phyloP scores from a whole-genome alignment of 2,888 invertebrate species.

The Drosophila borborema region DNA sequence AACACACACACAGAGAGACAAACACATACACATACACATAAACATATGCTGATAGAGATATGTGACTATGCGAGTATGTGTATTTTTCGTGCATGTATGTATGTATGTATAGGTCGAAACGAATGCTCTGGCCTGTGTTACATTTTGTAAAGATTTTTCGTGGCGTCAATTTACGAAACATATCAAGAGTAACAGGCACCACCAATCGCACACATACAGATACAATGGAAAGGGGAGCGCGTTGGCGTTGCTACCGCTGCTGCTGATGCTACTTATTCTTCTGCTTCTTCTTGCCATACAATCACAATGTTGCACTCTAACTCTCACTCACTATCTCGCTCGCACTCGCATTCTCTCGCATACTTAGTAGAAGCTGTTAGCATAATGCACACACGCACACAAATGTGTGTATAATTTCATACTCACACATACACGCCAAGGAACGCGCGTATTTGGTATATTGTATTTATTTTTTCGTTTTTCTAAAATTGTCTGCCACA shows the following conservation, averaged over 20 bases:
- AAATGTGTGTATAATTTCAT: slow-evolving; percentile 36
- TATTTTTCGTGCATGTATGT: slow-evolving; percentile 47
- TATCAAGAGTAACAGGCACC: slow-evolving; percentile 55
- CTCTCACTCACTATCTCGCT: slow-evolving; percentile 61
- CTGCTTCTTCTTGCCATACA: slow-evolving; percentile 59
- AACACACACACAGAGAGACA: background rate
- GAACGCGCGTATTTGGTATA: slow-evolving; percentile 57
- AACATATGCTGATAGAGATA: slow-evolving; percentile 11
- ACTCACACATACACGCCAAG: slow-evolving; percentile 51
- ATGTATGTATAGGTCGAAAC: slow-evolving; percentile 54
- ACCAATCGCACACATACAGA: slow-evolving; percentile 39
- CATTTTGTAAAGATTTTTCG: slow-evolving; percentile 53
- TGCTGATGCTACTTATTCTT: slow-evolving; percentile 26
- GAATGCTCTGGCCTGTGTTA: slow-evolving; percentile 38
- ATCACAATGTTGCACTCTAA: slow-evolving; percentile 64
- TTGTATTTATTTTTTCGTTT: slow-evolving; percentile 47
- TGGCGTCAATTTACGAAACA: slow-evolving; percentile 57
- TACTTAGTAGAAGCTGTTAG: slow-evolving; percentile 61
- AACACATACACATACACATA: background rate
- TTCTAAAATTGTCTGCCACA: slow-evolving; percentile 57
- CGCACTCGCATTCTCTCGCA: slow-evolving; percentile 32
- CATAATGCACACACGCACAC: slow-evolving; percentile 64
- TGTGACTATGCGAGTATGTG: slow-evolving; percentile 19
- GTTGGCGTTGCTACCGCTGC: slow-evolving; percentile 44
- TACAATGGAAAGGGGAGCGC: slow-evolving; percentile 56